Percentiles rank a stretch among this genome's conserved stretches.
phyloP scores from a whole-genome alignment of 2,888 invertebrate species.

The Acleris literana region DNA sequence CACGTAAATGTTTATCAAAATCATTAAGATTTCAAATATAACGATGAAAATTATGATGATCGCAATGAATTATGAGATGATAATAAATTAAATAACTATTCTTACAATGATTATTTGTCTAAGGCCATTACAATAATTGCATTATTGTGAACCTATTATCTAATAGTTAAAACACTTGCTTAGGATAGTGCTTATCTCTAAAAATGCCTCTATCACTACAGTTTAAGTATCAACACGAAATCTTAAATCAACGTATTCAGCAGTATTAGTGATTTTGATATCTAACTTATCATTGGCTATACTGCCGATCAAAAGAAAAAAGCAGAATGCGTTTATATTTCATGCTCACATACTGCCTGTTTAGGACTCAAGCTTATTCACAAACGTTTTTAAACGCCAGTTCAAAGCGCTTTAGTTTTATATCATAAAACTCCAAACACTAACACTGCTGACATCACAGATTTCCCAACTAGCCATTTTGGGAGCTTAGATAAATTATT shows the following conservation, averaged over 20 bases:
- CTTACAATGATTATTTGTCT: slow-evolving; percentile 30
- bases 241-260: not conserved
- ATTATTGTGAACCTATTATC: slow-evolving; percentile 36
- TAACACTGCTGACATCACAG: too few species aligned
- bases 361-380: too few species aligned
- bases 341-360: too few species aligned
- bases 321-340: too few species aligned
- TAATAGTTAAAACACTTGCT: slow-evolving; percentile 32
- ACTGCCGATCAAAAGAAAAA: too few species aligned
- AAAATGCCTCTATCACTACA: slow-evolving; percentile 38
- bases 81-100: slow-evolving; percentile 9
- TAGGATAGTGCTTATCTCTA: slow-evolving; percentile 34
- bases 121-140: slow-evolving; percentile 38
- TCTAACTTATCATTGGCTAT: too few species aligned
- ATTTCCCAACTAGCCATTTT: too few species aligned
- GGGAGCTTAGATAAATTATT: slow-evolving; percentile 1
- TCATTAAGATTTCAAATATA: slow-evolving; percentile 6
- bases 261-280: too few species aligned
- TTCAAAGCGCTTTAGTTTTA: too few species aligned
- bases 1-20: slow-evolving; percentile 24
- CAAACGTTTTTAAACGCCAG: too few species aligned
- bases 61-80: not conserved
- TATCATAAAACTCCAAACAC: too few species aligned
- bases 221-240: slow-evolving; percentile 31
- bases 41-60: slow-evolving; percentile 2